A percentile compares a stretch with the other conserved stretches of the same genome.
Conservation (phyloP, 35 echinoderm and acorn worm genomes). For the Lytechinus pictus region DNA sequence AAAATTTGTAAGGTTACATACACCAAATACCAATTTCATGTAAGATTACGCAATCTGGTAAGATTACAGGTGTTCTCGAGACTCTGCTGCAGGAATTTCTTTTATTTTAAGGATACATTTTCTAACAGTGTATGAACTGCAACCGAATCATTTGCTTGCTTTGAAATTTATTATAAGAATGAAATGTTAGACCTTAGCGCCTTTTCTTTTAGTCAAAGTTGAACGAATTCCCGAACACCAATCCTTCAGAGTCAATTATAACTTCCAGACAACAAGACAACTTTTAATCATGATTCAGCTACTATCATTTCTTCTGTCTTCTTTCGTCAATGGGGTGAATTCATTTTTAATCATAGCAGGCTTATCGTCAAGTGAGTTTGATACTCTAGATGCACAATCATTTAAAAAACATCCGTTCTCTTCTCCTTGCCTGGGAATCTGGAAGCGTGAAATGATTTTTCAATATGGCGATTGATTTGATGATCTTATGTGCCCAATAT, state of each 20-base stretch:
- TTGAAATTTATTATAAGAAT: no score
- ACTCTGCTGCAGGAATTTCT: no score
- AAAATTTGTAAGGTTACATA: no score
- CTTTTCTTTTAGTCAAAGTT: not conserved
- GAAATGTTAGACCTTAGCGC: not conserved
- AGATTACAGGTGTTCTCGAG: no score
- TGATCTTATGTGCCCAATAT: not conserved
- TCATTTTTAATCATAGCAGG: not conserved
- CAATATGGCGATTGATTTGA: not conserved
- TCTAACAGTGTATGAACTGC: no score
- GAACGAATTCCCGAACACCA: not conserved
- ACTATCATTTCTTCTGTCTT: not conserved
- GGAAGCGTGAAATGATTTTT: not conserved
- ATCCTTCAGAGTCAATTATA: not conserved
- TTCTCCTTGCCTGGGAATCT: not conserved
- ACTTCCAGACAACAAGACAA: not conserved
- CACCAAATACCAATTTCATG: no score
- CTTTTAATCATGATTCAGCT: not conserved
- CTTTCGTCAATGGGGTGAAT: not conserved
- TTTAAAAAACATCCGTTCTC: not conserved
- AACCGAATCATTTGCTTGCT: no score
- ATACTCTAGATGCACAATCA: not conserved
- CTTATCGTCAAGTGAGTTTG: not conserved
- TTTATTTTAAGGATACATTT: no score
- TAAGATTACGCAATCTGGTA: no score